phyloP scores from a whole-genome alignment of 2,888 invertebrate species.

The Cheilosia scutellata region DNA sequence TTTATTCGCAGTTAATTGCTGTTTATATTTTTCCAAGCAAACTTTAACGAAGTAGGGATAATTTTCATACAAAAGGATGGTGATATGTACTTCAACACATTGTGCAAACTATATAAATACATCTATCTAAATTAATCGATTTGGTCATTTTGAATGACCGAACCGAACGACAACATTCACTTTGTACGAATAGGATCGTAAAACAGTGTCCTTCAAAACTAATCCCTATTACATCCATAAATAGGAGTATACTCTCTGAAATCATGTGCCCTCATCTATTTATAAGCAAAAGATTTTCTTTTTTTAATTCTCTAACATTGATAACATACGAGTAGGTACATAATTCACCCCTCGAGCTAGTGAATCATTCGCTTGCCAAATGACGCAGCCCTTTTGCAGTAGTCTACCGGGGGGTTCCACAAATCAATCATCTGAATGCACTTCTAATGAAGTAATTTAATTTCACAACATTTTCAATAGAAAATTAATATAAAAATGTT shows the following conservation, averaged over 20 bases:
- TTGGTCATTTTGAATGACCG: neutral
- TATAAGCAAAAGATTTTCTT: neutral
- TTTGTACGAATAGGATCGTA: neutral
- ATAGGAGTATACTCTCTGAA: neutral
- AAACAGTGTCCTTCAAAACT: neutral
- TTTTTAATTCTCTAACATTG: neutral
- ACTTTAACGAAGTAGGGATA: too few species aligned
- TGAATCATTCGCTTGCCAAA: neutral
- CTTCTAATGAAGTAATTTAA: constrained; percentile 64
- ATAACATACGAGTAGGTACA: neutral
- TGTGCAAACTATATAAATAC: neutral
- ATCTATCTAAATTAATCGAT: neutral
- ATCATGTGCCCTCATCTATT: neutral
- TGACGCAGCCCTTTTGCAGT: constrained; percentile 1
- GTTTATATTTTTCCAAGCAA: too few species aligned
- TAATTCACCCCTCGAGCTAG: neutral
- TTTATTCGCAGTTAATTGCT: too few species aligned
- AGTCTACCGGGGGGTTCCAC: neutral
- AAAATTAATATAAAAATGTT: neutral
- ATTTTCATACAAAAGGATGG: too few species aligned
- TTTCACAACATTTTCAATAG: constrained; percentile 6
- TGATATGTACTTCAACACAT: too few species aligned
- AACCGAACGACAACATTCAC: neutral
- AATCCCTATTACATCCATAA: neutral
- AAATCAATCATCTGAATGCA: constrained; percentile 71